phyloP scores from a whole-genome alignment of 1,140 invertebrate species.

The Magallana ariakensis region DNA sequence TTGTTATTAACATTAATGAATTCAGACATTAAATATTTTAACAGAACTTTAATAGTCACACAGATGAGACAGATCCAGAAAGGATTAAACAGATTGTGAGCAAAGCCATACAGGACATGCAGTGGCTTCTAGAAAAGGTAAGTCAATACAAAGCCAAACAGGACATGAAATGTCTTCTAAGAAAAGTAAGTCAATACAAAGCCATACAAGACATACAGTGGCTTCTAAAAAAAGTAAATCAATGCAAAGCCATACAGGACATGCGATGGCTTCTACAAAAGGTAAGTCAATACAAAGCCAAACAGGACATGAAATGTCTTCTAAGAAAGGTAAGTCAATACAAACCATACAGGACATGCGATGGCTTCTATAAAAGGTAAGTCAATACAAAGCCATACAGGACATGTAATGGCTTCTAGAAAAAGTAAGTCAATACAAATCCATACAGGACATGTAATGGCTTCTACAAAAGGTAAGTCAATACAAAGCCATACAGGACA shows the following conservation, averaged over 20 bases:
- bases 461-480: no score
- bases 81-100: conserved; percentile 88
- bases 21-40: not conserved
- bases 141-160: conserved; percentile 84
- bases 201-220: no score
- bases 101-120: conserved; percentile 87
- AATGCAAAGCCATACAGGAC: conserved; percentile 87
- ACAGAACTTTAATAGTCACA: conserved; percentile 89
- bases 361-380: conserved; percentile 82
- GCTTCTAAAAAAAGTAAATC: conserved; percentile 83
- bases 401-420: conserved; percentile 87
- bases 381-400: conserved; percentile 86
- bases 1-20: no score
- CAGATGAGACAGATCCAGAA: conserved; percentile 86
- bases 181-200: conserved; percentile 50
- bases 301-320: no score
- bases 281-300: conserved; percentile 32
- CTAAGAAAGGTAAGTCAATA: no score
- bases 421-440: conserved; percentile 46
- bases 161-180: conserved; percentile 87
- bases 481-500: no score
- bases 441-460: no score
- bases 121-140: conserved; percentile 84
- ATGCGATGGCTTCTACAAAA: conserved; percentile 85
- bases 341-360: no score